Evolutionary conservation across 2,888 invertebrate genomes (phyloP).

Genomic region (Cordilura impudica): DNA sequence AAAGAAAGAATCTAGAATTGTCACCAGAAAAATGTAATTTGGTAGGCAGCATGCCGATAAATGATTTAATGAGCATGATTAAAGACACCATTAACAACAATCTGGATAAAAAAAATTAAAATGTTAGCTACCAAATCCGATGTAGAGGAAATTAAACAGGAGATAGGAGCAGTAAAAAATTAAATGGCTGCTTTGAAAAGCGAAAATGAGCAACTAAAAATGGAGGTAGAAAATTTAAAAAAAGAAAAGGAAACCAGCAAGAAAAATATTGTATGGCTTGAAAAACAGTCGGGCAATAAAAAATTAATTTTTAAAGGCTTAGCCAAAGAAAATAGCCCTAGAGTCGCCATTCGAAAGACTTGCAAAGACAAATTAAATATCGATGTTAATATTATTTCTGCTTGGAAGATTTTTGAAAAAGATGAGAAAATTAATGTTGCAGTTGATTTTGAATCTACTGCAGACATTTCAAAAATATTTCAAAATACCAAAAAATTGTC

Average conservation of each 20-base stretch:
- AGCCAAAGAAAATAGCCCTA: background rate
- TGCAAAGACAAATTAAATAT: background rate
- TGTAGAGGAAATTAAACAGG: background rate
- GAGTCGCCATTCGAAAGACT: background rate
- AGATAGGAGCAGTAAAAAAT: background rate
- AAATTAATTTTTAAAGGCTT: background rate
- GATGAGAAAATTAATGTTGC: background rate
- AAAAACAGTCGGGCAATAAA: background rate
- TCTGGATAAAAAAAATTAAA: background rate
- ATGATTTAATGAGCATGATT: background rate
- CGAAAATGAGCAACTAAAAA: constrained; percentile 2
- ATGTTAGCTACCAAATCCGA: background rate
- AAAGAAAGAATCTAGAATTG: background rate
- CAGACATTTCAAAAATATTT: background rate
- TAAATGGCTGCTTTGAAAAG: background rate
- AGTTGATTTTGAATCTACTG: background rate
- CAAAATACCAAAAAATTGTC: background rate
- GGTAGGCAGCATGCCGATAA: background rate
- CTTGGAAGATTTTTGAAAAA: background rate
- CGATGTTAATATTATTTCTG: background rate
- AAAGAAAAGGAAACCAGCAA: background rate
- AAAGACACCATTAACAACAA: background rate
- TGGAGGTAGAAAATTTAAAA: background rate
- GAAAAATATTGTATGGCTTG: constrained; percentile 4
- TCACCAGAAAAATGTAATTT: background rate